These are phyloP conservation scores for Cuniculus paca DNA, from an alignment of 2,797 vertebrate genomes.

Conservation along the genomic window DNA sequence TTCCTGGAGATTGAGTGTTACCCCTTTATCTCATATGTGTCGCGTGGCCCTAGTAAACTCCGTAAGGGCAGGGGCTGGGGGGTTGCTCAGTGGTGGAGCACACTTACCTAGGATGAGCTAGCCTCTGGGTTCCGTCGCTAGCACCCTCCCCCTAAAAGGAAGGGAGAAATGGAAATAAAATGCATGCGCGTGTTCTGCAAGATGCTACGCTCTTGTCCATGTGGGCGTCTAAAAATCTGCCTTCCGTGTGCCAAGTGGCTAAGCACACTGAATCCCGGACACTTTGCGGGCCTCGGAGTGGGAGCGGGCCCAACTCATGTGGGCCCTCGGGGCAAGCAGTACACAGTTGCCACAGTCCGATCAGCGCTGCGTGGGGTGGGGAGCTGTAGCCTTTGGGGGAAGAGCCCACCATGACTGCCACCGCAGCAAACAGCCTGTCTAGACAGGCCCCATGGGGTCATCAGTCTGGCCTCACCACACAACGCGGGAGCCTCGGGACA, in stretches of 20 bases:
- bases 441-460: conserved; percentile 82
- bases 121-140: background rate
- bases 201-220: accelerated
- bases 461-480: background rate
- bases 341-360: background rate
- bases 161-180: background rate
- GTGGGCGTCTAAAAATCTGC: background rate
- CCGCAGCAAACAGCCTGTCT: conserved; percentile 82
- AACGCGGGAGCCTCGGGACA: conserved; percentile 35
- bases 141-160: too few relatives aligned
- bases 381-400: conserved; percentile 78
- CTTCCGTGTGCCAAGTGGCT: background rate
- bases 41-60: background rate
- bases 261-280: background rate
- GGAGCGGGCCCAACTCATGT: background rate
- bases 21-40: background rate
- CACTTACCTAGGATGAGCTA: background rate
- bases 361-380: conserved; percentile 66
- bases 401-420: background rate
- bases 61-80: background rate
- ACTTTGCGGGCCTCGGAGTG: background rate
- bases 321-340: background rate
- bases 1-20: background rate
- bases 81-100: background rate
- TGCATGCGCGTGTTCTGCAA: background rate